Evolutionary conservation across 2,797 vertebrate genomes (phyloP), one percentile per base, ranked within the genome.

Genomic region (Adelosebastes latens): DNA sequence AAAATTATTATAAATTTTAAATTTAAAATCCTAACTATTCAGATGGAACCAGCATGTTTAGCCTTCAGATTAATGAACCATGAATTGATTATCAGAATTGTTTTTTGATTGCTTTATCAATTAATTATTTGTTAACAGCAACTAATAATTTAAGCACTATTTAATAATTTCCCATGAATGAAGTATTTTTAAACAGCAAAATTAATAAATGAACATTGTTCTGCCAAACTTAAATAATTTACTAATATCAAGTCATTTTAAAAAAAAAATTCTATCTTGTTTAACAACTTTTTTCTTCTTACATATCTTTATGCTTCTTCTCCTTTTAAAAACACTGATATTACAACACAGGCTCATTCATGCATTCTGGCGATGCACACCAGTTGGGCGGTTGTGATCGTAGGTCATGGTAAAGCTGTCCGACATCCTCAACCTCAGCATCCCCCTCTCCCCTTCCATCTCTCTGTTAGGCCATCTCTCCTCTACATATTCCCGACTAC

Each of bases 351-450:
- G 16, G 42, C 42, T 18, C 42, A 18, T 49, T 49, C 16, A 49
- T 49, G 42, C 42, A 49, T 49, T 49, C 42, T 18, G 16, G 42
- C 16, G 1, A 2, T 18, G 42, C 16, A 49, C 42, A 49, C 0
- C 1, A 18, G 16, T 49, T 20, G 1, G 16, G 16, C 42, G 16
- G 1, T 49, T 49, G 1, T 49, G 42, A 0, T 0, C 7, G 42
- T 16, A 49, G 42, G 42, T 49, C 42, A 49, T 49, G 42, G 42
- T 20, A 49, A 49, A 49, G 0, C 42, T 49, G 42, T 49, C 42
- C 16, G 7, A 49, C 42, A 49, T 20, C 16, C 42, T 49, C 42
- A 49, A 49, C 16, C 42, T 20, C 42, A 49, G 16, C 42, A 49
- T 49, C 16, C 1, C 7, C 16, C 7, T 49, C 42, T 49, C 42